Base-by-base conservation (phyloP, 2,888 invertebrate genomes). In the Myopa tessellatipennis region DNA sequence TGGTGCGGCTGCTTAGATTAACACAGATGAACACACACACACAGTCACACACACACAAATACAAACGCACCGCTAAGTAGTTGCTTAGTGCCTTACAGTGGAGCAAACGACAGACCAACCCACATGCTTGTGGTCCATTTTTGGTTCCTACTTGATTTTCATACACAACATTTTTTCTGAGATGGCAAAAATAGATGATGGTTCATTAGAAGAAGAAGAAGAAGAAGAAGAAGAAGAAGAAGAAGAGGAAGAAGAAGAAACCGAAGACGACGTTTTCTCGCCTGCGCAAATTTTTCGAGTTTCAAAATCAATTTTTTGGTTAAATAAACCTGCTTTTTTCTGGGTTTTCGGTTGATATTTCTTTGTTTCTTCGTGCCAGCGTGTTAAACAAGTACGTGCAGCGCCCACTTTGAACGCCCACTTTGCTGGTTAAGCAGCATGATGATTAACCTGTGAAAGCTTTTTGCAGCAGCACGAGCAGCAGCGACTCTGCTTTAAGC, bases 121-220 rank as follows among this genome's bases (percentile, higher is more conserved):
- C 75, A 75, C 75, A 75, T 60, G 6, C 16, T 60, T 58, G 26
- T 45, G 69, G 45, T 69, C 75, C 75, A 75, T 75, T 75, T 75
- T 67, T 75, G 69, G 75, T 18, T 36, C 4, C 34, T 65, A 2
- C 6, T 65, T 3, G 61, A n/a, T n/a, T 60, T 60, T 18, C 16
- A 18, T 16, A 10, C 12, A 26, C 26, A 34, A 8, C 8, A 8
- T 34, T 8, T 63, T 63, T 63, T 63, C 26, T 0, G 34, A 8
- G 18, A 18, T 10, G 61, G 26, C 10, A 50, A 50, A 50, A 50
- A 50, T 18, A 26, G n/a, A 12, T 4, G 36, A 14, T 65, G 65
- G 36, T 34, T 65, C 36, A 36, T 10, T n/a, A 26, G 10, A 6
- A 34, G 10, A 18, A 34, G 63, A 65, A 8, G 50, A 50, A 50